Conservation (phyloP, 2,888 invertebrate genomes). For the Phorcus lineatus region DNA sequence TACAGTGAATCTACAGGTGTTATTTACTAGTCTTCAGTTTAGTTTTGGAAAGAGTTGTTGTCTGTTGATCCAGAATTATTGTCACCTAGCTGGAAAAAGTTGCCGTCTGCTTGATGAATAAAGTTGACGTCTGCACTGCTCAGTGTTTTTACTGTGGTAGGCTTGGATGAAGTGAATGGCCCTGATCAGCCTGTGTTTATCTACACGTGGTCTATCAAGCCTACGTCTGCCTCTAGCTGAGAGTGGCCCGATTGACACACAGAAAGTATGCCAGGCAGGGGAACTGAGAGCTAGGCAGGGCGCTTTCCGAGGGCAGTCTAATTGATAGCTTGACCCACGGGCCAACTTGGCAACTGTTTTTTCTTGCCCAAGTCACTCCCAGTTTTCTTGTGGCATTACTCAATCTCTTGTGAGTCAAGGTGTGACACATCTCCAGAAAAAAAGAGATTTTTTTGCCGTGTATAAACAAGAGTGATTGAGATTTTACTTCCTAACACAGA, state of each 20-base stretch:
- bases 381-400: neutral
- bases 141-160: neutral
- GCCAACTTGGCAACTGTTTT: constrained; percentile 9
- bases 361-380: neutral
- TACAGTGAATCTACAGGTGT: no score
- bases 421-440: neutral
- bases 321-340: constrained; percentile 10
- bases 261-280: constrained; percentile 6
- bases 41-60: neutral
- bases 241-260: constrained; percentile 15
- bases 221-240: neutral
- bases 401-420: neutral
- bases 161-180: neutral
- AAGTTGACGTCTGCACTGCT: no score
- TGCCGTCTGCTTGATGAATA: neutral
- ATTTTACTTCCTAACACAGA: neutral
- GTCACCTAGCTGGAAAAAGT: neutral
- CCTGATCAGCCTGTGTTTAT: constrained; percentile 7
- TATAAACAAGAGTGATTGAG: neutral
- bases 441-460: neutral
- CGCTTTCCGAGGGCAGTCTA: neutral
- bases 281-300: neutral
- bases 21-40: no score
- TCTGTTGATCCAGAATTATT: neutral
- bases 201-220: constrained; percentile 11